Conservation (phyloP, 2,888 invertebrate species). For the Rhagophthalmus giganteus region DNA sequence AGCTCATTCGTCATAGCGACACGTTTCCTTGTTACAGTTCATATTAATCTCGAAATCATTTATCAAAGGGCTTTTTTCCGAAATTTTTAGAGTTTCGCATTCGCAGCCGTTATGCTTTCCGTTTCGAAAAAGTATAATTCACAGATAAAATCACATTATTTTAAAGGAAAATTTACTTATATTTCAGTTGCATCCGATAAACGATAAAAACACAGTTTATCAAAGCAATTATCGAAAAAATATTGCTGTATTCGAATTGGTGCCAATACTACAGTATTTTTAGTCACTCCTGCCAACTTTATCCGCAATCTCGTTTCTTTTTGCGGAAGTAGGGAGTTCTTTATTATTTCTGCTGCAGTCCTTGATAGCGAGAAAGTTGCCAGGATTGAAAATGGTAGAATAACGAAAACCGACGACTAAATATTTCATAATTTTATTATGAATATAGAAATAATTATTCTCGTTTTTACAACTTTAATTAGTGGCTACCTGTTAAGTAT, state of each 20-base stretch:
- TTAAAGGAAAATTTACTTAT: neutral
- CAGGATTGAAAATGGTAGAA: slow-evolving; percentile 26
- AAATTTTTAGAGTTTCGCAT: neutral
- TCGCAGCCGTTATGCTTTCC: too few species aligned
- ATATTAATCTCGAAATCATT: slow-evolving; percentile 27
- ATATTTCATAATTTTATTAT: too few species aligned
- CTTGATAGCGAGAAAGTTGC: slow-evolving; percentile 44
- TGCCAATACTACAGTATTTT: slow-evolving; percentile 47
- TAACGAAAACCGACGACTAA: too few species aligned
- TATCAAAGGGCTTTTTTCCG: slow-evolving; percentile 19
- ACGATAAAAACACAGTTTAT: slow-evolving; percentile 38
- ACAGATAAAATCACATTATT: neutral
- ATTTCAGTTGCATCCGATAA: too few species aligned
- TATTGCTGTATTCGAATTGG: slow-evolving; percentile 45
- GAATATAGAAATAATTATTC: too few species aligned
- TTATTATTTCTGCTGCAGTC: slow-evolving; percentile 43
- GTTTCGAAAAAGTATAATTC: too few species aligned
- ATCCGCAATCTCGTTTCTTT: slow-evolving; percentile 33
- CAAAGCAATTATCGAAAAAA: slow-evolving; percentile 44
- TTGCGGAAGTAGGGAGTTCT: slow-evolving; percentile 44
- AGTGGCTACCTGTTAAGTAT: too few species aligned
- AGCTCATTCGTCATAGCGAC: slow-evolving; percentile 29
- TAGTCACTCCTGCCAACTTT: slow-evolving; percentile 41
- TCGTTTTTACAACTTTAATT: too few species aligned
- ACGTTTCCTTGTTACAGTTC: slow-evolving; percentile 26